Evolutionary conservation across 2,797 vertebrate species (phyloP), one percentile per base, ranked within the genome.

Genomic region (Peromyscus eremicus): DNA sequence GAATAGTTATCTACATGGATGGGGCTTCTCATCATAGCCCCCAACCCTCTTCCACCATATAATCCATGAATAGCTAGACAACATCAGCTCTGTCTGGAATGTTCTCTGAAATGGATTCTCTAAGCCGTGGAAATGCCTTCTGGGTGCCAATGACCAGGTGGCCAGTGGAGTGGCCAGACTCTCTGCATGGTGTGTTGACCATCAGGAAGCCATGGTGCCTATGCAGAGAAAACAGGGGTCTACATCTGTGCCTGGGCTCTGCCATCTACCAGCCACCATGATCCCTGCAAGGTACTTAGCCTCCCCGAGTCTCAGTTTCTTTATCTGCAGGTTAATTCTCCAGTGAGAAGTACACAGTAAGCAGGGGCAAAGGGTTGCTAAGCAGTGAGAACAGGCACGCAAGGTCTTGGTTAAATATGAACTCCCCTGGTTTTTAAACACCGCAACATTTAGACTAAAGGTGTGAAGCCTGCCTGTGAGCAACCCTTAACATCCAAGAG

Each of bases 371-470:
- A 83, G 37, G 8, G 37, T 14, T 83, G 2, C n/a, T 17, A 43
- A 25, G 14, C n/a, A 17, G 55, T 82, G 25, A 25, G n/a, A 40
- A 1, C 14, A 10, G 0, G 7, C 23, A 27, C 1, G 2, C 6
- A 40, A 37, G 55, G 55, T 40, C 80, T 40, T 60, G 55, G 11
- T 37, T 82, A 82, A 60, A 27, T 37, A 60, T 27, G 6, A 82
- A 57, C 23, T 82, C 80, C n/a, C n/a, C 55, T 27, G 80, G 60
- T 82, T 82, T 57, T 82, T 82, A 40, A 40, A 55, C n/a, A 62
- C 25, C 13, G 0, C 19, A 40, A 10, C 25, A 0, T 62, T 62
- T 82, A 40, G 25, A 13, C n/a, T 62, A 62, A 82, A 62, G n/a
- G n/a, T 29, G 25, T 1, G 25, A 43, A 40, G 23, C 13, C n/a